Percentiles rank a stretch among this genome's conserved stretches.
These are phyloP conservation scores for Nephrotoma appendiculata DNA, from an alignment of 2,888 invertebrate species.

Conservation along the genomic window DNA sequence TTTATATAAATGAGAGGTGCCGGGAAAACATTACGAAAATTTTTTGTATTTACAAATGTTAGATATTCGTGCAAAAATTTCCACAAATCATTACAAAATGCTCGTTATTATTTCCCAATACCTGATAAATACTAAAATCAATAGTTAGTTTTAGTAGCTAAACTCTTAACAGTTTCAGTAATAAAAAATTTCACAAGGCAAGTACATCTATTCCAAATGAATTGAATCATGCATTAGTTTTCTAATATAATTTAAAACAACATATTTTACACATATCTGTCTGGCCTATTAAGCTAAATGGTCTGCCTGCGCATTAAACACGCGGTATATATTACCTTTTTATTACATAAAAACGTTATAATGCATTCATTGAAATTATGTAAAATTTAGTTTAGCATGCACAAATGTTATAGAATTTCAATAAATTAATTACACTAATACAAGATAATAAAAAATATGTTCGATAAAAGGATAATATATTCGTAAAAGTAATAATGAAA, in stretches of 20 bases:
- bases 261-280: too few species aligned
- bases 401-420: not conserved
- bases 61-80: not conserved
- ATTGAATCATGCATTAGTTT: too few species aligned
- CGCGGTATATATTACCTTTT: too few species aligned
- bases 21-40: not conserved
- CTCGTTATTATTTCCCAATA: not conserved
- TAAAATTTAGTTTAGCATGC: not conserved
- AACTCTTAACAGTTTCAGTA: not conserved
- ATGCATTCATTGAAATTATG: not conserved
- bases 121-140: not conserved
- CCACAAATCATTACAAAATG: not conserved
- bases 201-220: too few species aligned
- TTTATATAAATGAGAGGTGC: not conserved
- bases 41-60: not conserved
- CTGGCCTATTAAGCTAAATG: too few species aligned
- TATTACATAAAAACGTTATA: not conserved
- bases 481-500: too few species aligned
- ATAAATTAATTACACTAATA: not conserved
- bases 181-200: not conserved
- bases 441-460: too few species aligned
- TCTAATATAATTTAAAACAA: too few species aligned
- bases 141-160: not conserved
- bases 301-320: too few species aligned
- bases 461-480: too few species aligned